Conservation (phyloP, 2,888 invertebrate genomes). For the Xanthostigma xanthostigma region DNA sequence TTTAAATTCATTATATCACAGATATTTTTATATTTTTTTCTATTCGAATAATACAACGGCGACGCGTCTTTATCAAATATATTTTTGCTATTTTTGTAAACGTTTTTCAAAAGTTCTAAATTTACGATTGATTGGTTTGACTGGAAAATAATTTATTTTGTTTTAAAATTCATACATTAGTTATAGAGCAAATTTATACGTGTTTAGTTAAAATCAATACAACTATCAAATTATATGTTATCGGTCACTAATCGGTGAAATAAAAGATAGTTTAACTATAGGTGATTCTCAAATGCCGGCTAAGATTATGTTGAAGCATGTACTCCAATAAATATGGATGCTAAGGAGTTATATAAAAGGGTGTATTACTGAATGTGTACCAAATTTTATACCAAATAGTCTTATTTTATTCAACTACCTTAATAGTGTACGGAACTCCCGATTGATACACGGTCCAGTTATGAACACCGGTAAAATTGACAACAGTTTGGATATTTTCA, state of each 20-base stretch:
- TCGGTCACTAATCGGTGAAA: too few species aligned
- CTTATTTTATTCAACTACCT: conserved; percentile 21
- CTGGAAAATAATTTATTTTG: conserved; percentile 25
- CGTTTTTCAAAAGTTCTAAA: conserved; percentile 35
- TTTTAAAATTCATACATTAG: too few species aligned
- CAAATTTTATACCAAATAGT: neutral
- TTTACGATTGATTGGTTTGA: conserved; percentile 40
- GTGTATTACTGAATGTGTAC: neutral
- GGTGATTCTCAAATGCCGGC: too few species aligned
- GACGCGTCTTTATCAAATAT: conserved; percentile 47
- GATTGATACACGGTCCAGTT: conserved; percentile 34
- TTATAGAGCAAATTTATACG: too few species aligned
- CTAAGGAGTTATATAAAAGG: neutral
- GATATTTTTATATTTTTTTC: conserved; percentile 14
- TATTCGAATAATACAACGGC: conserved; percentile 31
- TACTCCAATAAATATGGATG: neutral
- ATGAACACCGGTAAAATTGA: conserved; percentile 45
- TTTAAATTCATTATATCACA: conserved; percentile 18
- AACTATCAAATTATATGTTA: too few species aligned
- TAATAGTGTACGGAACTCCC: conserved; percentile 40
- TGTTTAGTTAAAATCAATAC: too few species aligned
- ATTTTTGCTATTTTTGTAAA: conserved; percentile 42
- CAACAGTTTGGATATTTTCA: conserved; percentile 48
- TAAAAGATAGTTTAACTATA: conserved; percentile 6
- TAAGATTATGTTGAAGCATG: neutral